Conservation (phyloP, 2,797 vertebrate species). For the Pteropus rufus region DNA sequence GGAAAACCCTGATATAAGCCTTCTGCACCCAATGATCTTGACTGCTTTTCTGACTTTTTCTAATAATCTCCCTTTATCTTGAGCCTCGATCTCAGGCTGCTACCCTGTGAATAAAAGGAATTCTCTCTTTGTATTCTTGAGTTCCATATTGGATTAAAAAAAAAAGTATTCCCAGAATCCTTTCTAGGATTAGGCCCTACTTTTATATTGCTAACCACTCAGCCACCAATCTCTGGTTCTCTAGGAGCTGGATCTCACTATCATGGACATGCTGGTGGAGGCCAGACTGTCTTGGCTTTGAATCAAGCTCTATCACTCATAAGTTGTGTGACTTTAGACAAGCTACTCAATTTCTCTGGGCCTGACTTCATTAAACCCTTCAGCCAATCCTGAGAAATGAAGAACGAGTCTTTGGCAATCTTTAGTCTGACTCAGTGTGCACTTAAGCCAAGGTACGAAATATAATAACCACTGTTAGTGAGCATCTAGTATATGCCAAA, state of each 20-base stretch:
- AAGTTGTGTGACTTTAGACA: not conserved
- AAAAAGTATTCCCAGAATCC: not conserved
- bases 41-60: not conserved
- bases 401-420: not conserved
- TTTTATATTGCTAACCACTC: not conserved
- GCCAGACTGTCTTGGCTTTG: not conserved
- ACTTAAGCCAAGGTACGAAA: slow-evolving; percentile 20
- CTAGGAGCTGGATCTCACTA: not conserved
- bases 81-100: not conserved
- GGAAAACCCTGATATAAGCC: not conserved
- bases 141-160: not conserved
- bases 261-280: not conserved
- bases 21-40: not conserved
- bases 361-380: not conserved
- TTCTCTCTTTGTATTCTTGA: not conserved
- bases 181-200: not conserved
- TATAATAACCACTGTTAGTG: slow-evolving; percentile 15
- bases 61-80: not conserved
- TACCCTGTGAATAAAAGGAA: not conserved
- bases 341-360: not conserved
- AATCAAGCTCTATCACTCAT: not conserved
- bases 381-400: slow-evolving; percentile 9
- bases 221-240: not conserved
- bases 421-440: slow-evolving; percentile 21
- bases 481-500: slow-evolving; percentile 37